Base-by-base conservation (phyloP, 2,888 invertebrate species). In the Pseudococcus longispinus region DNA sequence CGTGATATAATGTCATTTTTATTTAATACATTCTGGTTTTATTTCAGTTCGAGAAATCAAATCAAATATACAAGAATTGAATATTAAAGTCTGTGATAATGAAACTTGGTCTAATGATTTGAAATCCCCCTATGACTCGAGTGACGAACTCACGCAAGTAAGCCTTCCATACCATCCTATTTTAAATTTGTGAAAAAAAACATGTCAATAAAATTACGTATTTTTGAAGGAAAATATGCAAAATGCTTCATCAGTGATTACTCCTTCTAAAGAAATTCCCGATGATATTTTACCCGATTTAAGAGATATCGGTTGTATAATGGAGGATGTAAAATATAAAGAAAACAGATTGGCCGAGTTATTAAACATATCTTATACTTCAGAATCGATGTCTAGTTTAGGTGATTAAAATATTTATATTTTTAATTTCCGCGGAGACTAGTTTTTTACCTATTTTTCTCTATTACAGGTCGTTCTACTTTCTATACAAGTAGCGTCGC, bases 291-390 rank as follows among this genome's bases (percentile, higher is more conserved):
- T 88, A 23, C 89, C 89, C 11, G 89, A 89, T 87, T 44, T 87
- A 1, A 70, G 90, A 85, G 90, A 90, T 89, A 89, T 91, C 4
- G 93, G 93, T 88, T 92, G 93, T 0, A 93, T 96, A 84, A 93
- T 94, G 89, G 93, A 93, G 89, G 94, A 95, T 88, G 94, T 96
- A 65, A 94, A 94, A 90, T 92, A 93, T 88, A 96, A 96, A 90
- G 95, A 96, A 89, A 94, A 94, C 90, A 92, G 94, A 26, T 90
- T 95, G 18, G 94, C 94, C 0, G 93, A 94, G 89, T 92, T 94
- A 90, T 91, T 95, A 44, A 93, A 93, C 26, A 37, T 9, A 23
- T 32, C 70, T 18, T 23, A 42, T 84, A 37, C 32, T 80, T 42
- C 77, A 4, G 70, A 70, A 70, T 29, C 29, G 3, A 70, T 29